phyloP scores from a whole-genome alignment of 2,797 vertebrate genomes.

The Anolis apletophallus region DNA sequence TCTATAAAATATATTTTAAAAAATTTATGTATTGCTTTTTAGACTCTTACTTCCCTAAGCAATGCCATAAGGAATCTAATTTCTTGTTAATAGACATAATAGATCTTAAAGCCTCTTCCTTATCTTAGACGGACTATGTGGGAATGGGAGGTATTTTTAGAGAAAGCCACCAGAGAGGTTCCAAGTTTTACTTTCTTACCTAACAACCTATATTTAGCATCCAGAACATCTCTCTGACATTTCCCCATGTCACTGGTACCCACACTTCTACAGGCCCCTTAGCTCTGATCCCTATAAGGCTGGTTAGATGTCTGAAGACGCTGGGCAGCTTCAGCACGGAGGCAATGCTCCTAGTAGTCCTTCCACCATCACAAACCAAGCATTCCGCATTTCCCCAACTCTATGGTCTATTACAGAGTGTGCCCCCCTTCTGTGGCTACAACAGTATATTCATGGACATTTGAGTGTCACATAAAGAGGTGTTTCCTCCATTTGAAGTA shows the following conservation, averaged over 20 bases:
- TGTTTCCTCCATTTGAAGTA: background rate
- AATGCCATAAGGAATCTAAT: background rate
- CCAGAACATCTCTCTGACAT: slow-evolving; percentile 27
- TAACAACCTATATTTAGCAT: slow-evolving; percentile 37
- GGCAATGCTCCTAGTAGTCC: background rate
- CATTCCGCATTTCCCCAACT: background rate
- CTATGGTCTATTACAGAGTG: background rate
- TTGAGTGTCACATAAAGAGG: background rate
- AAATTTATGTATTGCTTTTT: background rate
- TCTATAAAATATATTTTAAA: background rate
- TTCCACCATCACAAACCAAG: too few species aligned
- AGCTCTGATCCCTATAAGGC: slow-evolving; percentile 21
- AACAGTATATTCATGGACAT: background rate
- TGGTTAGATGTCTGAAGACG: background rate
- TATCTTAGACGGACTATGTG: background rate
- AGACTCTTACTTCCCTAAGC: background rate
- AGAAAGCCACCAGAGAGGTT: slow-evolving; percentile 12
- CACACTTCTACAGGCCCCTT: background rate
- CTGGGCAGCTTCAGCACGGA: background rate
- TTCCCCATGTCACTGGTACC: slow-evolving; percentile 4
- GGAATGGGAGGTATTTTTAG: slow-evolving; percentile 34
- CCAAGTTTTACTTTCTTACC: slow-evolving; percentile 32
- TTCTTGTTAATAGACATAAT: background rate
- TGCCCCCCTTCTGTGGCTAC: background rate
- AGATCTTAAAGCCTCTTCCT: background rate